Conservation (phyloP, 2,888 invertebrate genomes). For the Eupithecia subumbrata region DNA sequence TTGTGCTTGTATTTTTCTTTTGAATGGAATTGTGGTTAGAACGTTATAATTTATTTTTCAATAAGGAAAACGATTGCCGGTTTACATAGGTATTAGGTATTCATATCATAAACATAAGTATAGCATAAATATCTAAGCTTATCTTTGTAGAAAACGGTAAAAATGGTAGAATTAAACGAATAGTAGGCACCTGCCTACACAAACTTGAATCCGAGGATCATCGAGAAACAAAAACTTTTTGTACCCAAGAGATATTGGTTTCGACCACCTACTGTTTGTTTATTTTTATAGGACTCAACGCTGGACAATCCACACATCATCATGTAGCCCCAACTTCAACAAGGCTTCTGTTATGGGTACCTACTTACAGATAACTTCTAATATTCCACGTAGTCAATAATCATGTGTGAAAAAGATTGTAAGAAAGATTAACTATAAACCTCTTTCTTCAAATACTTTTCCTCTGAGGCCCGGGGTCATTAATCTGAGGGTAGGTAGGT, state of each 20-base stretch:
- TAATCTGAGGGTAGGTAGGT: conserved; percentile 44
- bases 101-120: background rate
- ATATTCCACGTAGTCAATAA: background rate
- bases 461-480: conserved; percentile 45
- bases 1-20: conserved; percentile 7
- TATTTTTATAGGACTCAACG: background rate
- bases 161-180: background rate
- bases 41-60: conserved; percentile 12
- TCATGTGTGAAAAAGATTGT: conserved; percentile 17
- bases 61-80: conserved; percentile 8
- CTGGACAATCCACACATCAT: no score
- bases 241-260: background rate
- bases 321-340: no score
- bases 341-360: no score
- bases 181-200: background rate
- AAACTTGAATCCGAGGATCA: background rate
- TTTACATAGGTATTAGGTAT: background rate
- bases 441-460: conserved; percentile 29
- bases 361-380: no score
- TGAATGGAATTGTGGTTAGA: conserved; percentile 4
- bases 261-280: background rate
- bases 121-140: background rate
- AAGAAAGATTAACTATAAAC: conserved; percentile 22
- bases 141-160: background rate
- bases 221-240: background rate